Evolutionary conservation across 2,888 invertebrate species (phyloP).

Genomic region (Elmis aenea): DNA sequence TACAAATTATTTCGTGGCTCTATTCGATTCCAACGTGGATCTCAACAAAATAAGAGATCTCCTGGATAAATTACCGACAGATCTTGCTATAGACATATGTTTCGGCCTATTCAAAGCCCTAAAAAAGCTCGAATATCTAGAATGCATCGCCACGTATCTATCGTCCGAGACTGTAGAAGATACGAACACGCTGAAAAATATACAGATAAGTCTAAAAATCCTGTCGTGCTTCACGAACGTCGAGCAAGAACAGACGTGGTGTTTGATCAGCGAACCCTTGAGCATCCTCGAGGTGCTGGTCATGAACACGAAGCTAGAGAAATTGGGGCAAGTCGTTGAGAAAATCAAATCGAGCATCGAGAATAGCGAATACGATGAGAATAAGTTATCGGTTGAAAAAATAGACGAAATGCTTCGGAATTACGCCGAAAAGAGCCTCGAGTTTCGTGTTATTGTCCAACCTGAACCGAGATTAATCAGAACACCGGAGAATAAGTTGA

Average conservation of each 20-base stretch:
- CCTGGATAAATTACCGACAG: constrained; percentile 54
- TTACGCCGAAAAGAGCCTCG: constrained; percentile 76
- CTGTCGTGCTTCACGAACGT: constrained; percentile 55
- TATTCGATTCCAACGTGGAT: constrained; percentile 53
- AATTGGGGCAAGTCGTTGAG: constrained; percentile 57
- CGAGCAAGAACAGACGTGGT: constrained; percentile 58
- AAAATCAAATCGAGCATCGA: constrained; percentile 48
- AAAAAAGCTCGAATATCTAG: constrained; percentile 57
- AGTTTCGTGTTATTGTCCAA: constrained; percentile 55
- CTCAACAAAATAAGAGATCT: constrained; percentile 51
- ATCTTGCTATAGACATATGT: constrained; percentile 58
- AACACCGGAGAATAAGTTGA: constrained; percentile 50
- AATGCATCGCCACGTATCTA: constrained; percentile 61
- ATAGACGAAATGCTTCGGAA: constrained; percentile 65
- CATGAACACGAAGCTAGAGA: constrained; percentile 78
- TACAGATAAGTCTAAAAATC: constrained; percentile 64
- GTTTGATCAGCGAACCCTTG: constrained; percentile 64
- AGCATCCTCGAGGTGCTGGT: constrained; percentile 78
- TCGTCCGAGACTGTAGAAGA: constrained; percentile 47
- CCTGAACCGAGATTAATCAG: constrained; percentile 45
- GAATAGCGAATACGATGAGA: constrained; percentile 53
- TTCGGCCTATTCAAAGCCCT: constrained; percentile 60
- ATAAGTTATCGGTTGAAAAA: constrained; percentile 56
- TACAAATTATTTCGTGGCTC: constrained; percentile 53
- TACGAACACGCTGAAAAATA: constrained; percentile 53